phyloP scores from a whole-genome alignment of 1,140 invertebrate genomes.

The Homalodisca vitripennis region DNA sequence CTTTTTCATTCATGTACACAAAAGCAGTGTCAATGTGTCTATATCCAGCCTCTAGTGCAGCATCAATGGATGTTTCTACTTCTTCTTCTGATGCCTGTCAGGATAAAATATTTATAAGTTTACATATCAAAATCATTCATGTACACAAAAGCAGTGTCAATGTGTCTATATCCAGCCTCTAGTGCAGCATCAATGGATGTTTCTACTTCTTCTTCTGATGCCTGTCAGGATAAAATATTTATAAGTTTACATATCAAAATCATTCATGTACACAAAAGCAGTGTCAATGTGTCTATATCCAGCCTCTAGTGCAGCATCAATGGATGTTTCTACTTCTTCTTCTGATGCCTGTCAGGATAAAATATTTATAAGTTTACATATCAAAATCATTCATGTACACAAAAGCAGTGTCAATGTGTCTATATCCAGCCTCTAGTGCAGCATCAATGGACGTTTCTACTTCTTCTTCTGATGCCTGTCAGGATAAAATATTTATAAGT shows the following conservation, averaged over 20 bases:
- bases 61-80: conserved; percentile 47
- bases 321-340: conserved; percentile 45
- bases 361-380: no score
- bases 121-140: no score
- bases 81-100: conserved; percentile 38
- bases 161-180: conserved; percentile 51
- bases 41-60: conserved; percentile 51
- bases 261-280: conserved; percentile 51
- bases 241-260: no score
- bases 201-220: conserved; percentile 41
- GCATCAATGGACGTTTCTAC: conserved; percentile 47
- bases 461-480: conserved; percentile 38
- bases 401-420: conserved; percentile 53
- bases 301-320: conserved; percentile 48
- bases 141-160: conserved; percentile 53
- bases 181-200: conserved; percentile 49
- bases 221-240: conserved; percentile 30
- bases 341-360: conserved; percentile 32
- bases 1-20: conserved; percentile 50
- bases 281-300: conserved; percentile 55
- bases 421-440: conserved; percentile 52
- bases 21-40: conserved; percentile 53
- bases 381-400: conserved; percentile 52
- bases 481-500: background rate
- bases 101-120: background rate